These are phyloP conservation scores for Parambassis ranga DNA, from an alignment of 2,797 vertebrate genomes.

Conservation along the genomic window DNA sequence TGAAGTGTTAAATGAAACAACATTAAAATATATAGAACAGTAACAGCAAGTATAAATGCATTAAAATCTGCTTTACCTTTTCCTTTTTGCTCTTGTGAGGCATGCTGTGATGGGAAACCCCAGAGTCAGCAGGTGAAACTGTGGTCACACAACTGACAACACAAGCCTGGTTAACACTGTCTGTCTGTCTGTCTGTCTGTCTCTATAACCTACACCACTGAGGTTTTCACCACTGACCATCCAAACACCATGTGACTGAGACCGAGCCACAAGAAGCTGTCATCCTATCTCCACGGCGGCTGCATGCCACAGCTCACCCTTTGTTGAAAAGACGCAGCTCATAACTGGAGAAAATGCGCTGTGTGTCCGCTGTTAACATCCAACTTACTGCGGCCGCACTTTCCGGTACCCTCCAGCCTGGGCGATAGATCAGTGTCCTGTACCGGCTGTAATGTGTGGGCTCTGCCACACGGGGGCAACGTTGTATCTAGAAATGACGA, in stretches of 20 bases:
- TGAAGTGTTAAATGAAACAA: constrained; percentile 16
- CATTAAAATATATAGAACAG: not conserved
- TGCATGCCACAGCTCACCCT: not conserved
- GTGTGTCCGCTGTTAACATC: not conserved
- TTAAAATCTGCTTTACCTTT: constrained; percentile 62
- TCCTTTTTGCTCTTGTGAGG: constrained; percentile 78
- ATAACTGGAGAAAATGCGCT: not conserved
- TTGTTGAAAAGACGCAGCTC: not conserved
- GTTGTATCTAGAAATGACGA: not conserved
- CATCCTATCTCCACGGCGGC: constrained; percentile 8
- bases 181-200: constrained; percentile 20
- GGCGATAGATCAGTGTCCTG: not conserved
- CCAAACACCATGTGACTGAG: constrained; percentile 58
- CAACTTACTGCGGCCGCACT: constrained; percentile 45
- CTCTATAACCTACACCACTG: constrained; percentile 27
- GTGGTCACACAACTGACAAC: constrained; percentile 26
- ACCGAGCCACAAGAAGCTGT: constrained; percentile 9
- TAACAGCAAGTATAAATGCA: not conserved
- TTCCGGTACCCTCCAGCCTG: constrained; percentile 10
- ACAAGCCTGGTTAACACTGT: constrained; percentile 24
- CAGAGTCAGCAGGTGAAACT: constrained; percentile 42
- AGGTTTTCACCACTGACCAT: constrained; percentile 28
- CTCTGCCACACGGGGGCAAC: constrained; percentile 23
- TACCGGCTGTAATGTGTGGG: not conserved
- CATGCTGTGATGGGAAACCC: constrained; percentile 62